Conservation (phyloP, 2,113 vertebrate species). For the Uria lomvia region DNA sequence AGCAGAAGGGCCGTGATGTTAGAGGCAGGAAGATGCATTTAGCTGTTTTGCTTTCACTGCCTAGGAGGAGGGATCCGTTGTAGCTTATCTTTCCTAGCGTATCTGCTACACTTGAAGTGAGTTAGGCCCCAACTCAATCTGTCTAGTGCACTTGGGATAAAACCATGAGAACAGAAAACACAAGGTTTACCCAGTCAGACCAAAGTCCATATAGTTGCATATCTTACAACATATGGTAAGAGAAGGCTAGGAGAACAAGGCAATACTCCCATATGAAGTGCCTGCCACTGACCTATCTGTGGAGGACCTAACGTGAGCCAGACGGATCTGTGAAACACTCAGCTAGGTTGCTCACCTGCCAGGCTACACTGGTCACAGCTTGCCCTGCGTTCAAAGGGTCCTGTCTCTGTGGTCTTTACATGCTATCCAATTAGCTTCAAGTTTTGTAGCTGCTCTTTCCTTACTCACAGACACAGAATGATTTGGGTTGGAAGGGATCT, state of each 20-base stretch:
- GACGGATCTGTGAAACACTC: background rate
- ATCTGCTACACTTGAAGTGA: background rate
- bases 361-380: background rate
- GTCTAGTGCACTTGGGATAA: background rate
- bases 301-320: background rate
- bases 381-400: background rate
- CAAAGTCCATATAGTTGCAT: background rate
- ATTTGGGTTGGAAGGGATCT: too few relatives aligned
- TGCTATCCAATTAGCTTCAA: background rate
- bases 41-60: background rate
- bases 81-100: rapidly evolving
- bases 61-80: background rate
- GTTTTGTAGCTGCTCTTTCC: background rate
- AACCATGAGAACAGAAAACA: background rate
- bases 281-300: background rate
- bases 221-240: background rate
- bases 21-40: background rate
- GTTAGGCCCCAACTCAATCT: background rate
- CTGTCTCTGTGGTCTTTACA: background rate
- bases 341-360: background rate
- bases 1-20: background rate
- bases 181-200: background rate
- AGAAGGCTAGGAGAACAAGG: background rate
- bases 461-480: background rate
- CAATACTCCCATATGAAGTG: background rate